Base-by-base conservation (phyloP, 2,888 invertebrate genomes). In the Tinea pellionella region DNA sequence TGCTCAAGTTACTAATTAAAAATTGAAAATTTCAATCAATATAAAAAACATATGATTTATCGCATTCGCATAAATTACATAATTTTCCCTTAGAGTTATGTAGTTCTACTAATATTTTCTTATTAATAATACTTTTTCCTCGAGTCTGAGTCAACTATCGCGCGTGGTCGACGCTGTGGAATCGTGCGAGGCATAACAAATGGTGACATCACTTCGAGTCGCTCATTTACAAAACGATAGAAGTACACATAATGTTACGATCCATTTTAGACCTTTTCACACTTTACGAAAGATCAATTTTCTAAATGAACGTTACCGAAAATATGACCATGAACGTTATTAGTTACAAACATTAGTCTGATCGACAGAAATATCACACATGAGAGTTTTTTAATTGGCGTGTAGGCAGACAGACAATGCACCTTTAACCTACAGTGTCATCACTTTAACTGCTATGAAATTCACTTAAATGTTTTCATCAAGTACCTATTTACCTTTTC, bases 191-290 rank as follows among this genome's bases (percentile, higher is more conserved):
- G 78, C 79, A 82, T 85, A 84, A 83, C 76, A 78, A 80, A 77
- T 73, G 78, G 74, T 83, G 79, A 83, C 84, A 81, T 81, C 83
- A 83, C 77, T 78, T 68, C 70, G 67, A 70, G 71, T 71, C 67
- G 65, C 66, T 64, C 67, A 71, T 69, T 47, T 58, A 69, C 70
- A 67, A 70, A 71, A 71, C 69, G 65, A 66, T 68, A 65, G 69
- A 66, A 63, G 63, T 64, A 32, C 61, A 61, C 62, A 59, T 61
- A 63, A 63, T 64, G 63, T 64, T 1, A 19, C 19, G 19, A 19
- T 64, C 67, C 62, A 73, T 67, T 66, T 65, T 69, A 65, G 68
- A 71, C 72, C 65, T 64, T 71, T 63, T 63, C 32, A 12, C 60
- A 18, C 57, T 64, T 64, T 66, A 64, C 65, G 75, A 77, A 67